phyloP scores from a whole-genome alignment of 2,888 invertebrate genomes.

The Cremastinae sp. region DNA sequence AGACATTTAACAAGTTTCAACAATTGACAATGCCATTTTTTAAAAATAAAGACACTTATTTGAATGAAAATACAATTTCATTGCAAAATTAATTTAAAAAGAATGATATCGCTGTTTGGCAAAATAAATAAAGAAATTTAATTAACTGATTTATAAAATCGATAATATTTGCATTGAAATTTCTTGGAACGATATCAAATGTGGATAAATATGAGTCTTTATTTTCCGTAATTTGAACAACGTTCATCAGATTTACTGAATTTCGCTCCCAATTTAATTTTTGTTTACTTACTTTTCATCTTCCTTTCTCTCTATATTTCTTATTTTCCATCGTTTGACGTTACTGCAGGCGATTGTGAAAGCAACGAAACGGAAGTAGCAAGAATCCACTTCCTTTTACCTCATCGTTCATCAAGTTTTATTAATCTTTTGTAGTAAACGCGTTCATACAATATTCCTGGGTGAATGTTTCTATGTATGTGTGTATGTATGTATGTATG shows the following conservation, averaged over 20 bases:
- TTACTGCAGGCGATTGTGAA: background rate
- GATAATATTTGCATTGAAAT: no score
- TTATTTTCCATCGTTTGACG: background rate
- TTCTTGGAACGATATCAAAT: no score
- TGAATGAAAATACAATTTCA: no score
- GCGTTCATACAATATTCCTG: constrained; percentile 60
- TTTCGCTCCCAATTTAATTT: no score
- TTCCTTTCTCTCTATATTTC: constrained; percentile 18
- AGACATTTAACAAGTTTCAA: no score
- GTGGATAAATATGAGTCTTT: background rate
- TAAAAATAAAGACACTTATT: no score
- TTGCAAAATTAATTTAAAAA: no score
- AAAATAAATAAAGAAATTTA: no score
- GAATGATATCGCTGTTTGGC: no score
- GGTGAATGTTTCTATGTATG: constrained; percentile 56
- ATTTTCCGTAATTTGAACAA: constrained; percentile 20
- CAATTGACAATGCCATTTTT: no score
- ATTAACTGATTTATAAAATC: no score
- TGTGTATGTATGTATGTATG: constrained; percentile 56
- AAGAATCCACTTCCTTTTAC: constrained; percentile 68
- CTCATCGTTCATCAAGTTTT: constrained; percentile 32
- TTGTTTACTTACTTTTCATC: no score
- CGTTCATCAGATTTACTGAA: constrained; percentile 5
- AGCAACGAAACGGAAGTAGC: constrained; percentile 1
- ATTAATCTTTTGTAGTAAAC: constrained; percentile 59